Evolutionary conservation across 1,140 invertebrate species (phyloP).

Genomic region (Sminthurinus signatus): DNA sequence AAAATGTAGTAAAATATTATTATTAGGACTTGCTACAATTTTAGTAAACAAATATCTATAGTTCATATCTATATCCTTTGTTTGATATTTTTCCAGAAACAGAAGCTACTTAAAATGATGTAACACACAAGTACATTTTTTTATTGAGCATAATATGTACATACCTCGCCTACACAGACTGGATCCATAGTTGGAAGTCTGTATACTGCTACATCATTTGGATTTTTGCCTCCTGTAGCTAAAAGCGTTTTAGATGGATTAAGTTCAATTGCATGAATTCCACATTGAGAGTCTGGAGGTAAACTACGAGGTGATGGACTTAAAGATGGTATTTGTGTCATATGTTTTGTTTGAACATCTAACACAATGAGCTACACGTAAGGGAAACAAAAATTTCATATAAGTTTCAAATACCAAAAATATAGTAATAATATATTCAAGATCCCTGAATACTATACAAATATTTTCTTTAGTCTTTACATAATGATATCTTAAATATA

Average conservation of each 20-base stretch:
- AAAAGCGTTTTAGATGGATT: constrained; percentile 86
- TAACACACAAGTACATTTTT: background rate
- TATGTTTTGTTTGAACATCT: constrained; percentile 66
- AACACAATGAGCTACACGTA: constrained; percentile 78
- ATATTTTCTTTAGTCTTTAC: no score
- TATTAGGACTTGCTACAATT: no score
- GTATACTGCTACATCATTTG: constrained; percentile 89
- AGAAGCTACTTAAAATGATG: background rate
- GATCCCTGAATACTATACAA: no score
- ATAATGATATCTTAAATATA: no score
- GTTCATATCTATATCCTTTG: no score
- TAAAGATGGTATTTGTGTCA: constrained; percentile 80
- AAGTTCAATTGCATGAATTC: constrained; percentile 87
- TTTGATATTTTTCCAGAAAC: no score
- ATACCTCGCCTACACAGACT: constrained; percentile 81
- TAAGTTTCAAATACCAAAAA: no score
- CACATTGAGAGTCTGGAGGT: constrained; percentile 61
- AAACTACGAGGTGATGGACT: constrained; percentile 43
- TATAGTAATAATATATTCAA: no score
- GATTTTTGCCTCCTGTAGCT: constrained; percentile 86
- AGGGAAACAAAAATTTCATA: constrained; percentile 36
- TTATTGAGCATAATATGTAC: constrained; percentile 1
- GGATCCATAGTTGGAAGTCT: constrained; percentile 87
- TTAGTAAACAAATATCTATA: no score
- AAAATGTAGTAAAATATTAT: no score